Evolutionary conservation across 2,888 invertebrate species (phyloP).

Genomic region (Cheilosia impressa): DNA sequence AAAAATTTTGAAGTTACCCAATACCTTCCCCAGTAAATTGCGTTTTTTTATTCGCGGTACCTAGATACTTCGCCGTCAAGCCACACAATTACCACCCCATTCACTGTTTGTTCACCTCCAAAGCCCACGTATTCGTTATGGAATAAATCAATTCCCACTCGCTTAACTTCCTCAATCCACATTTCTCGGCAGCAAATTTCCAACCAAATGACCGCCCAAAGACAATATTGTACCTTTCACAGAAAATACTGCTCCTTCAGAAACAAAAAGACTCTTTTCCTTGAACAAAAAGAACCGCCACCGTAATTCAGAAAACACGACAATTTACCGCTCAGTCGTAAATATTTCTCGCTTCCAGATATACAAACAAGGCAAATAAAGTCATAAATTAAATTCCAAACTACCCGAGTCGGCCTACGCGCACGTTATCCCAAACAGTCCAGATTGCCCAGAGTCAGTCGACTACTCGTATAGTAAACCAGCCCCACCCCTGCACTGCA

Average conservation of each 20-base stretch:
- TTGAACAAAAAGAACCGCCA: not conserved
- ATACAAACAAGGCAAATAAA: not conserved
- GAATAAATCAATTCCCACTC: constrained; percentile 26
- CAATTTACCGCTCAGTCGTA: constrained; percentile 19
- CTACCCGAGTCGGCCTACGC: constrained; percentile 13
- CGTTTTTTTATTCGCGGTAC: too few species aligned
- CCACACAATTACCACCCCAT: not conserved
- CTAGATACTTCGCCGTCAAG: too few species aligned
- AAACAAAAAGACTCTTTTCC: not conserved
- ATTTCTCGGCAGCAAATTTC: not conserved
- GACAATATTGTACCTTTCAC: not conserved
- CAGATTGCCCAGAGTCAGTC: constrained; percentile 4
- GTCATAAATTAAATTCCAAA: constrained; percentile 24
- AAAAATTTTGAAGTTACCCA: too few species aligned
- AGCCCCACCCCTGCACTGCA: not conserved
- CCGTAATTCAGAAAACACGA: constrained; percentile 9
- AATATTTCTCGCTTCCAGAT: not conserved
- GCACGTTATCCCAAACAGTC: constrained; percentile 14
- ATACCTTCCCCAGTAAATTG: too few species aligned
- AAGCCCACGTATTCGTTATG: not conserved
- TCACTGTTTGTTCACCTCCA: not conserved
- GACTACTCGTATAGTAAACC: not conserved
- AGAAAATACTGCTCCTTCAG: not conserved
- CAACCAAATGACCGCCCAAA: not conserved
- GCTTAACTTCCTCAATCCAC: not conserved